Percentiles rank a stretch among this genome's conserved stretches.
phyloP scores from a whole-genome alignment of 2,113 vertebrate species.

The Orthonyx spaldingii region DNA sequence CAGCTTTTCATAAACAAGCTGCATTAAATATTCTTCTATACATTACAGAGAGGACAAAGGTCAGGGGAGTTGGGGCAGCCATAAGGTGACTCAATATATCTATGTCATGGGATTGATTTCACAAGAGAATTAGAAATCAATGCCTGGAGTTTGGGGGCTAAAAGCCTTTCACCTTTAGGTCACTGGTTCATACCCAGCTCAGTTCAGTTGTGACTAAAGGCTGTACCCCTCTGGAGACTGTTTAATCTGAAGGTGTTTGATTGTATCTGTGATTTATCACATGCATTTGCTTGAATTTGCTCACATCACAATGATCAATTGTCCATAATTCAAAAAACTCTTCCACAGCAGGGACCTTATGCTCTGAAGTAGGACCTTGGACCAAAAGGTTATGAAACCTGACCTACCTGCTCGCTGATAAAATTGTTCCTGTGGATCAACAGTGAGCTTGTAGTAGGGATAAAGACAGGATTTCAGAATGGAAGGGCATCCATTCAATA shows the following conservation, averaged over 20 bases:
- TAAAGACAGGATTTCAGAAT: background rate
- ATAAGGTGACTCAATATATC: slow-evolving; percentile 61
- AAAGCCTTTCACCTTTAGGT: slow-evolving; percentile 66
- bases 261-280: slow-evolving; percentile 3
- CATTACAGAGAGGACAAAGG: slow-evolving; percentile 55
- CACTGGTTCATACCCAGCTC: slow-evolving; percentile 30
- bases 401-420: background rate
- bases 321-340: background rate
- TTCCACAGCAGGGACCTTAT: background rate
- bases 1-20: slow-evolving; percentile 40
- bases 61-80: slow-evolving; percentile 34
- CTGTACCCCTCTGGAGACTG: background rate
- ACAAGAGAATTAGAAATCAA: slow-evolving; percentile 62
- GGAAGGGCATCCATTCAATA: background rate
- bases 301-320: background rate
- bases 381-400: background rate
- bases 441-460: background rate
- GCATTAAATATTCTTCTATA: slow-evolving; percentile 60
- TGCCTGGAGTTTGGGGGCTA: slow-evolving; percentile 49
- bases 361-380: background rate
- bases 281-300: slow-evolving; percentile 28
- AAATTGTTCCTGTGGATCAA: background rate
- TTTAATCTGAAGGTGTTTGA: slow-evolving; percentile 41
- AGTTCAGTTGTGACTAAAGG: background rate
- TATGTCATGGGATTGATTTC: slow-evolving; percentile 60